Evolutionary conservation across 2,113 vertebrate genomes (phyloP), one percentile per base, ranked within the genome.

Genomic region (Microcebus jonahi): DNA sequence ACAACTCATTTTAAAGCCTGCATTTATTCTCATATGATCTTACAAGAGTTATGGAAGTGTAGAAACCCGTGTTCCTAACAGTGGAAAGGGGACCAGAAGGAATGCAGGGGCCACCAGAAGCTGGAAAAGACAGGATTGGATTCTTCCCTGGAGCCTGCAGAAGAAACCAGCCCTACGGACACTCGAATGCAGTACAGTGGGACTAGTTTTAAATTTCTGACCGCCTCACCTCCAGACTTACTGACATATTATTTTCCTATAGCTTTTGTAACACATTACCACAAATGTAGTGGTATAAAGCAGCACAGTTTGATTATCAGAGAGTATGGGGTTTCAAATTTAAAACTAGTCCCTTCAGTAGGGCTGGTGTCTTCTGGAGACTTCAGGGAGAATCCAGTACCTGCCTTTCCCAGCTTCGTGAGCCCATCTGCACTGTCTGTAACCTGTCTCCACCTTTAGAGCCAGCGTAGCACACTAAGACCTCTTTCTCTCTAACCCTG

Each of bases 111-210:
- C 36, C 45, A 55, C 21, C 36, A 27, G n/a, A 71, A 81, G 5
- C 63, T 53, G 18, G 31, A 48, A 59, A 45, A 61, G 13, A 25
- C 48, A 79, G 20, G 29, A 31, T 29, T 25, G 2, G 4, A 76
- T 55, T 92, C 23, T 61, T 6, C 36, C 29, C n/a, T 45, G 11
- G 5, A 39, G 20, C 18, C 61, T 87, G 31, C 42, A 63, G 13
- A 48, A 79, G 36, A 86, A 70, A 59, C 2, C 6, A 23, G 4
- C 42, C 0, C 21, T 14, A 1, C 12, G 4, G 21, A 39, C 13
- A 15, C 14, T 2, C 18, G n/a, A 11, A 13, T 48, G 0, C 8
- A 65, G 15, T 21, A 21, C 2, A 25, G 2, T 13, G n/a, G 68
- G 63, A 42, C 9, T 9, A 34, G 73, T 65, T 79, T 88, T 42